Evolutionary conservation across 2,888 invertebrate species (phyloP).

Genomic region (Sphecodes monilicornis): DNA sequence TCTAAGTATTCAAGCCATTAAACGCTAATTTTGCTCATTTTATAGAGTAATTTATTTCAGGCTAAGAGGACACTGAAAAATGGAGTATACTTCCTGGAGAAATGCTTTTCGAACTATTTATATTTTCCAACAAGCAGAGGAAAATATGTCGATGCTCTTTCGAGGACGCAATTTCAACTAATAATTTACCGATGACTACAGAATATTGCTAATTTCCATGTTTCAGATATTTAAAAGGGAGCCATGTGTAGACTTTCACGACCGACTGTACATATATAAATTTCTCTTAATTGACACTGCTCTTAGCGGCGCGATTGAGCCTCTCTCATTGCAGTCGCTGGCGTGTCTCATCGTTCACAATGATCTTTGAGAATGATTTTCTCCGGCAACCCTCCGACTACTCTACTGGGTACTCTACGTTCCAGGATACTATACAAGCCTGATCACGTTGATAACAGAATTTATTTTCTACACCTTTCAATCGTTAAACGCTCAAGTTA

Average conservation of each 20-base stretch:
- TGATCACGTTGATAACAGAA: neutral
- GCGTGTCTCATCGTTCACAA: neutral
- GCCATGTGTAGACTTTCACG: neutral
- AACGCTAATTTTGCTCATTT: neutral
- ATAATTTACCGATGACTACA: neutral
- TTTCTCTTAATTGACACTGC: constrained; percentile 8
- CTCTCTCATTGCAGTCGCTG: neutral
- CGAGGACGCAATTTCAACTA: neutral
- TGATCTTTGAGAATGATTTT: neutral
- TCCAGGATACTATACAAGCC: neutral
- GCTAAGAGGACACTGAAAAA: neutral
- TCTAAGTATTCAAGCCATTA: neutral
- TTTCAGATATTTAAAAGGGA: neutral
- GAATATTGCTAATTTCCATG: neutral
- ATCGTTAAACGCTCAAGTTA: neutral
- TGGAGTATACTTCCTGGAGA: neutral
- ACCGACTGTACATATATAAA: neutral
- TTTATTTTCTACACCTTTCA: neutral
- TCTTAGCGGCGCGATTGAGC: neutral
- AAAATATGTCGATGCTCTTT: neutral
- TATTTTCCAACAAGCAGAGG: neutral
- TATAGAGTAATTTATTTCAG: rapidly evolving
- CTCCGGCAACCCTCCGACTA: neutral
- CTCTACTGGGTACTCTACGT: too few relatives aligned
- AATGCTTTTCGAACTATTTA: neutral